Base-by-base conservation (phyloP, 2,888 invertebrate genomes). In the Blastobasis adustella region DNA sequence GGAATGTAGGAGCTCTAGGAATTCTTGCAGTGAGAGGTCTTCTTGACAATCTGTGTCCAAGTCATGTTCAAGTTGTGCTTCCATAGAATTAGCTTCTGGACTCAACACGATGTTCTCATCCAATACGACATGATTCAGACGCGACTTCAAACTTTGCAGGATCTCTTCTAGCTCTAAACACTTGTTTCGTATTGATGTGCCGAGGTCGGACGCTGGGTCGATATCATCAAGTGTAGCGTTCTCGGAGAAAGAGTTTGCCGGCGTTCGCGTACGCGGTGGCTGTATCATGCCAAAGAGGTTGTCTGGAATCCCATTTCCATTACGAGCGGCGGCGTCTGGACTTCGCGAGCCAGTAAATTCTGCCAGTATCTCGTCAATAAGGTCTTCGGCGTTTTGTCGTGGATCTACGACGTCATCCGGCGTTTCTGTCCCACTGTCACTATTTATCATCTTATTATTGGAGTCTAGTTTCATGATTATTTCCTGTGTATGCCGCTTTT, bases 11-110 rank as follows among this genome's bases (percentile, higher is more conserved):
- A 89, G 72, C 63, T 89, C 87, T 40, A 87, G 72, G 55, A 89
- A 89, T 61, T 89, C 89, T 58, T 89, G 89, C 6, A 89, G 73
- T 10, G 89, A 89, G 46, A 89, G 66, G 48, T 89, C 89, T 59
- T 89, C 89, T 61, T 88, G 89, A 54, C 89, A 89, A 55, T 89
- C 89, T 5, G 89, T 89, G 55, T 89, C 89, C 60, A 89, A 65
- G 59, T 89, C 89, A 54, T 89, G 87, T 61, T 89, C 89, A 5
- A 89, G 69, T 61, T 89, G 82, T 7, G 88, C 83, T 60, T 89
- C 89, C 66, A 85, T 67, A 0, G 87, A 87, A 63, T 87, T 87
- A 2, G 79, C 87, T 46, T 89, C 89, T 1, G 89, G 89, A 54
- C 89, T 89, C 7, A 89, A 71, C 4, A 89, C 77, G 47, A 89